Conservation (phyloP, 2,888 invertebrate species). For the Drosophila mimica region DNA sequence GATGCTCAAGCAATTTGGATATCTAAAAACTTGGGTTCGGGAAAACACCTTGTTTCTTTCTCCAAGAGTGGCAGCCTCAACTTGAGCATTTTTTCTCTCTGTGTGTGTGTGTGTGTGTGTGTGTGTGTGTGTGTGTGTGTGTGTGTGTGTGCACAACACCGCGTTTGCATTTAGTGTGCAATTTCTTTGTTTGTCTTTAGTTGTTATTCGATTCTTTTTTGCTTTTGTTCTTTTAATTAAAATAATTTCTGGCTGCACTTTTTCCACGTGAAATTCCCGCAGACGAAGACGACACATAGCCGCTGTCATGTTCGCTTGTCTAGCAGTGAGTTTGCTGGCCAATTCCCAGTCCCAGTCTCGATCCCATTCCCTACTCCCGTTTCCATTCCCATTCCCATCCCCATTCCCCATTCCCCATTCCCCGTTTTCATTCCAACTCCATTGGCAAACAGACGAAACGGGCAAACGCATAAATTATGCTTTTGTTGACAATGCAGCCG, state of each 20-base stretch:
- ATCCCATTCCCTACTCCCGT: neutral
- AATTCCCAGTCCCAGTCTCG: conserved; percentile 9
- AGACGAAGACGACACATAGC: conserved; percentile 59
- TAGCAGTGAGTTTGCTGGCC: conserved; percentile 65
- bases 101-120: neutral
- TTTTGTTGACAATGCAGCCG: conserved; percentile 64
- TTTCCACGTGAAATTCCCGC: conserved; percentile 76
- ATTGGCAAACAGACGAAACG: conserved; percentile 43
- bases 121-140: conserved; percentile 13
- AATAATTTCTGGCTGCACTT: conserved; percentile 72
- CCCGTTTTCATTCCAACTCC: conserved; percentile 29
- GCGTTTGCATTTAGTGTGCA: conserved; percentile 26
- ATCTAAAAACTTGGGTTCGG: neutral
- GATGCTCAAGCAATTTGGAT: neutral
- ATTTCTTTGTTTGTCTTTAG: conserved; percentile 15
- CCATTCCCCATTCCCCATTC: conserved; percentile 13
- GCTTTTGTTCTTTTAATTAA: conserved; percentile 65
- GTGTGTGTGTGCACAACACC: conserved; percentile 35
- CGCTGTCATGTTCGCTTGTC: conserved; percentile 77
- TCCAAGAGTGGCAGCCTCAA: too few relatives aligned
- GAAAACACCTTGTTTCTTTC: neutral
- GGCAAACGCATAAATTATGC: conserved; percentile 73
- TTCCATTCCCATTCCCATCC: conserved; percentile 11
- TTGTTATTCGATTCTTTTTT: conserved; percentile 21
- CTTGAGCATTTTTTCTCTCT: too few relatives aligned